Evolutionary conservation across 2,797 vertebrate genomes (phyloP).

Genomic region (Dromococcyx pavoninus): DNA sequence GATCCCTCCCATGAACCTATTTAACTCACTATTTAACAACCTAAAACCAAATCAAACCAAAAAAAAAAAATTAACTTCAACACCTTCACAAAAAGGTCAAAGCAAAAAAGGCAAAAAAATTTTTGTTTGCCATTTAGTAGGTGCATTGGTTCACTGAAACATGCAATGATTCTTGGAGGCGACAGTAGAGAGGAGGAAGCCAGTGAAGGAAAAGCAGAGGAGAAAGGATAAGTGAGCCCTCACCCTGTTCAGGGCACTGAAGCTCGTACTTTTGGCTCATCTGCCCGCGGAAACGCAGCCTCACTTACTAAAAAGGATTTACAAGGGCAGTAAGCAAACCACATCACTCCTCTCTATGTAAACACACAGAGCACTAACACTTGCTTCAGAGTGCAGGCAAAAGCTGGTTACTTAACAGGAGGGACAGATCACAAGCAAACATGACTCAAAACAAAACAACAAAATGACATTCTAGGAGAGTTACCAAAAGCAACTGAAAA

Average conservation of each 20-base stretch:
- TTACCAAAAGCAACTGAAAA: neutral
- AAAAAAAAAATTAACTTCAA: neutral
- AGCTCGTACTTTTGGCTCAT: neutral
- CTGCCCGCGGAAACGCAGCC: neutral
- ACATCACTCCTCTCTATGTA: neutral
- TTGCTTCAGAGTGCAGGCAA: neutral
- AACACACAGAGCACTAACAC: neutral
- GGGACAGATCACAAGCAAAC: neutral
- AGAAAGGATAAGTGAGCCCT: neutral
- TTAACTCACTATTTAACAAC: neutral
- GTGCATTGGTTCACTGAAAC: neutral
- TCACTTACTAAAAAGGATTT: neutral
- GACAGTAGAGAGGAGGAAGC: neutral
- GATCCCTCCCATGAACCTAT: neutral
- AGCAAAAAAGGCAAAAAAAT: neutral
- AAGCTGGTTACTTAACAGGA: neutral
- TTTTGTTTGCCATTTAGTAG: neutral
- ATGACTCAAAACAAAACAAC: neutral
- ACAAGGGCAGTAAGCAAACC: neutral
- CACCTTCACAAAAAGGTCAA: neutral
- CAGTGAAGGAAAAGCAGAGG: neutral
- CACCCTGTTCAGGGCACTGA: rapidly evolving
- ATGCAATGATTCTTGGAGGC: neutral
- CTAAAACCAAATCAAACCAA: neutral
- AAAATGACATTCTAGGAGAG: neutral